phyloP scores from a whole-genome alignment of 2,113 vertebrate genomes.

The Tautogolabrus adspersus region DNA sequence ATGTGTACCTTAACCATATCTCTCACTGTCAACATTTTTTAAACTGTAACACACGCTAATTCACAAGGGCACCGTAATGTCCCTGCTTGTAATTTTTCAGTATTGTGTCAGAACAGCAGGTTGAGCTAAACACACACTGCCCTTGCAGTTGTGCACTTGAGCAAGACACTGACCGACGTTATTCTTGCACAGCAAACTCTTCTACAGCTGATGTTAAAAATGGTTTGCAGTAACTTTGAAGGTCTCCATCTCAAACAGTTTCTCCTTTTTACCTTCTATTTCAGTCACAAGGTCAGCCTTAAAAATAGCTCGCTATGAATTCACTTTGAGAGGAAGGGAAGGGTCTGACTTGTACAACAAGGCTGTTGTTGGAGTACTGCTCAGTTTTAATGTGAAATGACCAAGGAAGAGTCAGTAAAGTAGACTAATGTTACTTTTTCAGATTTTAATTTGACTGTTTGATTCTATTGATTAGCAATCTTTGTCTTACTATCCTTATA shows the following conservation, averaged over 20 bases:
- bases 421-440: too few relatives aligned
- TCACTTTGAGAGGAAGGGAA: constrained; percentile 11
- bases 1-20: too few relatives aligned
- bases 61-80: too few relatives aligned
- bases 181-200: background rate
- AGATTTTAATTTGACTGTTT: too few relatives aligned
- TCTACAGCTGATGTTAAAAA: background rate
- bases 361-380: background rate
- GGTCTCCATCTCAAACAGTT: constrained; percentile 33
- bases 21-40: too few relatives aligned
- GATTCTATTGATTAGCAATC: too few relatives aligned
- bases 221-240: background rate
- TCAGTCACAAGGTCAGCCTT: constrained; percentile 52
- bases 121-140: background rate
- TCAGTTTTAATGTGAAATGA: background rate
- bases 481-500: too few relatives aligned
- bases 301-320: constrained; percentile 41
- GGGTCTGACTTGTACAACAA: background rate
- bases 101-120: background rate
- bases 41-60: too few relatives aligned
- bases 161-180: background rate
- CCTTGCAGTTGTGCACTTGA: background rate
- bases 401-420: background rate
- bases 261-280: constrained; percentile 43
- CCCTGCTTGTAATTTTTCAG: background rate